phyloP scores from a whole-genome alignment of 2,888 invertebrate species.

The Leucania comma region DNA sequence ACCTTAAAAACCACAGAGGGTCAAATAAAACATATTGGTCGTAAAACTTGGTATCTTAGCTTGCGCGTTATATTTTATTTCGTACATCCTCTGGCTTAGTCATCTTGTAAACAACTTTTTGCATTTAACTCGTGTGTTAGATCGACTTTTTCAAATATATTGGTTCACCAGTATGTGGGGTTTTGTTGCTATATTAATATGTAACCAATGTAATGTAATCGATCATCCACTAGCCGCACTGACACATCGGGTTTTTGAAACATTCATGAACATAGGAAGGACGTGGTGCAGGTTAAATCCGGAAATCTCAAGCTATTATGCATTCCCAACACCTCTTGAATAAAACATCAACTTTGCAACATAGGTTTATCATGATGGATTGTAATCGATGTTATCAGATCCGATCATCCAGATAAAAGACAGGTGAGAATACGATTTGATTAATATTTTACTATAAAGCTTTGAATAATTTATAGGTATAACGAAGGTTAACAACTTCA shows the following conservation, averaged over 20 bases:
- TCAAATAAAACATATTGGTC: neutral
- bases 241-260: slow-evolving; percentile 34
- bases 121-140: slow-evolving; percentile 8
- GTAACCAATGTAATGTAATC: slow-evolving; percentile 32
- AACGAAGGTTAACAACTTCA: neutral
- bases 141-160: slow-evolving; percentile 5
- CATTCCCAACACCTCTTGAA: slow-evolving; percentile 35
- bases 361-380: slow-evolving; percentile 17
- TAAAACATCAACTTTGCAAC: slow-evolving; percentile 23
- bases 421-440: slow-evolving; percentile 5
- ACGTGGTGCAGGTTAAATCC: slow-evolving; percentile 37
- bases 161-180: neutral
- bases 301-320: slow-evolving; percentile 28
- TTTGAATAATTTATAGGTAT: slow-evolving; percentile 15
- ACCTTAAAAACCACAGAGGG: neutral
- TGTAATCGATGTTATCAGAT: neutral
- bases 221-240: slow-evolving; percentile 15
- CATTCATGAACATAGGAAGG: slow-evolving; percentile 40
- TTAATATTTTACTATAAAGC: neutral
- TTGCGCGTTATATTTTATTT: slow-evolving; percentile 1
- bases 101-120: slow-evolving; percentile 18
- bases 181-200: slow-evolving; percentile 19
- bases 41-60: neutral
- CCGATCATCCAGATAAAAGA: slow-evolving; percentile 3
- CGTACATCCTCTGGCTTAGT: slow-evolving; percentile 1